Evolutionary conservation across 64 coral and sea anemone species (phyloP), one percentile per base, ranked within the genome.

Genomic region (Montipora foliosa): DNA sequence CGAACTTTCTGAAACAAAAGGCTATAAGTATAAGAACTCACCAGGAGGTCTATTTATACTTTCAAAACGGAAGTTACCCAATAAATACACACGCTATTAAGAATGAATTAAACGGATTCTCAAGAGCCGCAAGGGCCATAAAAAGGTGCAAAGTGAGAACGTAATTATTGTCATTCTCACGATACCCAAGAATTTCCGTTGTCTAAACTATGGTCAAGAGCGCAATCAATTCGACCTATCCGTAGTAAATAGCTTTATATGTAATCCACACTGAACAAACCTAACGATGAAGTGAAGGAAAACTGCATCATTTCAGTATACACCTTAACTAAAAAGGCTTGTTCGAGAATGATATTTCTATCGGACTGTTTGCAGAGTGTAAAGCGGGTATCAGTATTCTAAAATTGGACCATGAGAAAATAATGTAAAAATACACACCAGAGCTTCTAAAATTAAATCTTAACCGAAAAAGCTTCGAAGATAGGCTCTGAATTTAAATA

Each of bases 41-140:
- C 74, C 90, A 94, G 95, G 95, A 91, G 95, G 95, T 96, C 95
- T 92, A 91, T 93, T 96, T 96, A 94, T 77, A 94, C 95, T 87
- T 84, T 88, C 90, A 91, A 74, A 84, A 85, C 91, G 95, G 95
- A 96, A 94, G 95, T 94, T 87, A 89, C 89, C 75, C 81, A 81
- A 84, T 96, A 94, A 96, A 93, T 94, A 94, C 80, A 96, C 66
- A 93, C 51, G 47, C 95, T 90, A 96, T 96, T 96, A 94, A 96
- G 93, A 94, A 47, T 88, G 88, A 94, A 96, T 96, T 96, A 96
- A 74, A 94, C 25, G 61, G 74, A 77, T 85, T 93, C 79, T 96
- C 81, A 76, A 96, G 85, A 94, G 90, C 77, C 82, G 79, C 92
- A 94, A 93, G 66, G 62, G 47, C 88, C 91, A 87, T 96, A 87